These are phyloP conservation scores for Mellilla xanthometata DNA, from an alignment of 2,888 invertebrate species.

Conservation along the genomic window DNA sequence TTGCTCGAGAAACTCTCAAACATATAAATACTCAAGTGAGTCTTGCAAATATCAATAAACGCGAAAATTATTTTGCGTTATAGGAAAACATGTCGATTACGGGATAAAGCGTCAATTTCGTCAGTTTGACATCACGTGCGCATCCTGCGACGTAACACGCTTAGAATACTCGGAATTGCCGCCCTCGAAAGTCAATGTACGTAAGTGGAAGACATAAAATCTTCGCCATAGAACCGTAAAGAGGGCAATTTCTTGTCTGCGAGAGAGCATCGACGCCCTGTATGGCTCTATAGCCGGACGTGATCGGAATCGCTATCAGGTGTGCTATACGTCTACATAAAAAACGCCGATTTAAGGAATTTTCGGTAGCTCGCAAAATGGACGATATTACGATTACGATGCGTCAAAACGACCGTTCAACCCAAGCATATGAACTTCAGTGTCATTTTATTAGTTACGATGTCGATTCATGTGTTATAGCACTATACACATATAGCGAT, in stretches of 20 bases:
- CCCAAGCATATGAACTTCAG: not conserved
- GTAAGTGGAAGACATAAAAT: slow-evolving; percentile 70
- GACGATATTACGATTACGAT: slow-evolving; percentile 22
- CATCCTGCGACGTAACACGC: slow-evolving; percentile 41
- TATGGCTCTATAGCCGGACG: slow-evolving; percentile 56
- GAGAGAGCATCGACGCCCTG: slow-evolving; percentile 52
- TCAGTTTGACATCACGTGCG: slow-evolving; percentile 33
- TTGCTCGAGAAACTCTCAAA: slow-evolving; percentile 6
- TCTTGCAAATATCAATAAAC: slow-evolving; percentile 8
- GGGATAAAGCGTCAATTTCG: slow-evolving; percentile 17
- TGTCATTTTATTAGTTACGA: slow-evolving; percentile 3
- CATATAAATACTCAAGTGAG: not conserved
- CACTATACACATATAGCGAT: not conserved
- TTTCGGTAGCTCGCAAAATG: slow-evolving; percentile 30
- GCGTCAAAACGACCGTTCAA: slow-evolving; percentile 10
- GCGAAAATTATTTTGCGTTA: slow-evolving; percentile 13
- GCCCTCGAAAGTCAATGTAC: slow-evolving; percentile 64
- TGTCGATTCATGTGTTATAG: slow-evolving; percentile 1
- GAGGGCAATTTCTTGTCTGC: slow-evolving; percentile 70
- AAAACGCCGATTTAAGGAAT: slow-evolving; percentile 23
- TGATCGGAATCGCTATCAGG: slow-evolving; percentile 52
- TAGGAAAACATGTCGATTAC: slow-evolving; percentile 18
- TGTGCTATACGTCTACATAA: slow-evolving; percentile 21
- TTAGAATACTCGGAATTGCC: slow-evolving; percentile 57
- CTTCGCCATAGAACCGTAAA: slow-evolving; percentile 64